Evolutionary conservation across 2,113 vertebrate genomes (phyloP).

Genomic region (Plestiodon gilberti): DNA sequence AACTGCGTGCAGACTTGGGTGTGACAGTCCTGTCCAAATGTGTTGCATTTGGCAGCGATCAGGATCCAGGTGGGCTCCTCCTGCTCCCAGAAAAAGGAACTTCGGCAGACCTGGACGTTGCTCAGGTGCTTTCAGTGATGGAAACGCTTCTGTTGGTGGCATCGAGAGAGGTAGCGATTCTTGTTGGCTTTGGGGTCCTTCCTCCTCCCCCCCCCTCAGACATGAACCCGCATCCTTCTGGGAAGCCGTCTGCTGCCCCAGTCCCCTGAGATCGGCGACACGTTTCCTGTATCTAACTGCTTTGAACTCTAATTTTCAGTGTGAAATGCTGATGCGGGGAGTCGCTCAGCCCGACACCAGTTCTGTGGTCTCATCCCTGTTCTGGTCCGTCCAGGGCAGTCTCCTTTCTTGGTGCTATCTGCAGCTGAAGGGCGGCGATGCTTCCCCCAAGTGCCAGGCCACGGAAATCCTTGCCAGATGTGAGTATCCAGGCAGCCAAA

Average conservation of each 20-base stretch:
- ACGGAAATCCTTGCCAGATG: slow-evolving; percentile 88
- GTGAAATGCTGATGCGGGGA: slow-evolving; percentile 88
- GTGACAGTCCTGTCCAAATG: background rate
- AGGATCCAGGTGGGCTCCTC: slow-evolving; percentile 92
- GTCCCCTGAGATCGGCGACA: background rate
- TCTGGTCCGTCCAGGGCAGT: slow-evolving; percentile 96
- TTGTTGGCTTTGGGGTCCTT: no score
- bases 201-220: no score
- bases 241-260: background rate
- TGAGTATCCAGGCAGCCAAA: slow-evolving; percentile 71
- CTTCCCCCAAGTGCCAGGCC: slow-evolving; percentile 77
- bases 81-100: slow-evolving; percentile 89
- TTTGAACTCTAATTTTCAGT: slow-evolving; percentile 74
- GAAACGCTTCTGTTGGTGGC: slow-evolving; percentile 89
- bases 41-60: slow-evolving; percentile 79
- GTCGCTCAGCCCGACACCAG: slow-evolving; percentile 78
- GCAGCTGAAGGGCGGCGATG: slow-evolving; percentile 85
- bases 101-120: slow-evolving; percentile 80
- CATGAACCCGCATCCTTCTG: background rate
- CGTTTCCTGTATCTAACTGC: slow-evolving; percentile 15
- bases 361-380: slow-evolving; percentile 87
- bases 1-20: background rate
- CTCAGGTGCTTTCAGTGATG: slow-evolving; percentile 88
- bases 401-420: slow-evolving; percentile 96
- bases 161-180: slow-evolving; percentile 84